A percentile compares a stretch with the other conserved stretches of the same genome.
These are phyloP conservation scores for Cremastobaeus sp. DNA, from an alignment of 2,888 invertebrate genomes.

Conservation along the genomic window DNA sequence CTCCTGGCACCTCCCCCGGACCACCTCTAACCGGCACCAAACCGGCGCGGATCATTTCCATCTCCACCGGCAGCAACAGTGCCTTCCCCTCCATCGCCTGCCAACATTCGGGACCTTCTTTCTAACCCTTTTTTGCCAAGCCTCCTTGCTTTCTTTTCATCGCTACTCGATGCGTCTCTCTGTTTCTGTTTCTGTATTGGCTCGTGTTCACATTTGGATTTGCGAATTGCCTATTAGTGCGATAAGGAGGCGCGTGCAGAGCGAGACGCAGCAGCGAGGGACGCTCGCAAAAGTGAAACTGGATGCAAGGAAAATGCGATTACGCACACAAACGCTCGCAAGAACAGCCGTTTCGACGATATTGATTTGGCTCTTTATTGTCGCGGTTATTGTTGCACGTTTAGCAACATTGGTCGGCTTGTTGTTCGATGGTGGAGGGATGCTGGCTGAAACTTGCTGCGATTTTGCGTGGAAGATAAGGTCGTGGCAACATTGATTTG, in stretches of 20 bases:
- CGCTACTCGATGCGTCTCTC: not conserved
- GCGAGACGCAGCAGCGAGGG: not conserved
- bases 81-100: conserved; percentile 75
- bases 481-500: conserved; percentile 8
- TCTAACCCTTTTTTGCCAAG: conserved; percentile 9
- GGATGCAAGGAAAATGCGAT: conserved; percentile 10
- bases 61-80: conserved; percentile 71
- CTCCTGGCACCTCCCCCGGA: conserved; percentile 20
- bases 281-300: conserved; percentile 7
- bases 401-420: conserved; percentile 15
- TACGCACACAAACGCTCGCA: not conserved
- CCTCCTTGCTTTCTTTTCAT: not conserved
- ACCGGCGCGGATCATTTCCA: conserved; percentile 73
- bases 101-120: conserved; percentile 21
- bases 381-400: conserved; percentile 21
- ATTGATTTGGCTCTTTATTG: conserved; percentile 30
- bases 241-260: conserved; percentile 3
- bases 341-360: conserved; percentile 9
- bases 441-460: not conserved
- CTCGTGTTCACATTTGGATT: not conserved
- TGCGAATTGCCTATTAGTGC: not conserved
- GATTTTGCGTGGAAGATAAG: conserved; percentile 14
- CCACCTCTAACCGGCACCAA: conserved; percentile 64
- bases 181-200: not conserved
- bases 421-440: not conserved